Base-by-base conservation (phyloP, 2,113 vertebrate species). In the Neodon shergylaensis region DNA sequence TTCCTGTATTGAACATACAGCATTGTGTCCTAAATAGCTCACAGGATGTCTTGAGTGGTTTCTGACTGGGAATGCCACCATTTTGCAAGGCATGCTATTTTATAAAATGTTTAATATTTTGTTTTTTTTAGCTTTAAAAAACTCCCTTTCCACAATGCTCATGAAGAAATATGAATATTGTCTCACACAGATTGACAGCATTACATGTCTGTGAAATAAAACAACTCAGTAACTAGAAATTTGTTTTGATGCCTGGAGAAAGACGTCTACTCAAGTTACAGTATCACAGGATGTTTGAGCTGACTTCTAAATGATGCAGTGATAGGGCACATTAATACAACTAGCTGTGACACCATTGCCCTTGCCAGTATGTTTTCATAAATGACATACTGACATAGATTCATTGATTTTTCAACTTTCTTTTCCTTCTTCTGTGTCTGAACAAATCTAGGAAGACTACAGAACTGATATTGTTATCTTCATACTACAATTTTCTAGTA, bases 81-180 rank as follows among this genome's bases (percentile, higher is more conserved):
- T 95, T 96, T 94, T 95, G n/a, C 63, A 92, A 72, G 87, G 9
- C 88, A 83, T 66, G 74, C 4, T 54, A n/a, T 92, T 95, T 94
- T 95, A 22, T 89, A 65, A 82, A 63, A 26, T 58, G 70, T 19
- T 93, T 96, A 73, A 7, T 49, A 61, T 84, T 91, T 92, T 85
- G 21, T 5, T 49, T 90, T 90, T 92, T 90, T 89, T 52, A 44
- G 24, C 24, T 22, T 65, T 11, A 28, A 65, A 93, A 74, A 92
- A 63, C 5, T 44, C 24, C 22, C 6, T 47, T 47, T 47, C 74
- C 44, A 47, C 26, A 72, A 21, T 68, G 52, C 19, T 87, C 39
- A 90, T 36, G 58, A 81, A 83, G 28, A 81, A 73, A 89, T 81
- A 52, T 66, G 89, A 97, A 63, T 78, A 66, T 88, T 95, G 8